phyloP scores from a whole-genome alignment of 2,888 invertebrate genomes.

The Stenoptilia bipunctidactyla region DNA sequence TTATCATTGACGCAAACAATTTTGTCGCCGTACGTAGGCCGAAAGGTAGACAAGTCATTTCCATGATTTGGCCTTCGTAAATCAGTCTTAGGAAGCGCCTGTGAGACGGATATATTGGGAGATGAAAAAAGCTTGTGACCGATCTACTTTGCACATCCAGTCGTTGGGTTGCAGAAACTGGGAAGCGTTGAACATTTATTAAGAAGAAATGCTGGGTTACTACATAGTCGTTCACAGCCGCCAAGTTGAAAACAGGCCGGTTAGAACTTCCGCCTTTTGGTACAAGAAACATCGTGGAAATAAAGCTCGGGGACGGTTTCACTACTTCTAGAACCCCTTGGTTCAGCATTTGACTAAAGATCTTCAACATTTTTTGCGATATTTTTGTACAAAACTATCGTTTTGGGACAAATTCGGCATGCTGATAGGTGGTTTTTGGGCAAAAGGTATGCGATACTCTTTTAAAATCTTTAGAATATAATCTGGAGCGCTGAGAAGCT shows the following conservation, averaged over 20 bases:
- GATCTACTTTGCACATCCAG: conserved; percentile 2
- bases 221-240: neutral
- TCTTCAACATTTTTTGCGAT: neutral
- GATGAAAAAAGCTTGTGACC: neutral
- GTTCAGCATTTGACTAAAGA: neutral
- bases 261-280: neutral
- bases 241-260: conserved; percentile 1
- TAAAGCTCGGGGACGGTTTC: conserved; percentile 1
- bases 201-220: neutral
- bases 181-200: conserved; percentile 1
- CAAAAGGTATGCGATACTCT: conserved; percentile 1
- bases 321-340: neutral
- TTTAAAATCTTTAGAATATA: conserved; percentile 1
- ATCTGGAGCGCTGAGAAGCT: neutral
- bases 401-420: neutral
- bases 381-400: neutral
- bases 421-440: neutral
- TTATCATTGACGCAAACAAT: neutral
- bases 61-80: conserved; percentile 15
- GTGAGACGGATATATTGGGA: conserved; percentile 8
- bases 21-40: conserved; percentile 13
- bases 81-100: conserved; percentile 15
- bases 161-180: conserved; percentile 2
- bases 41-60: conserved; percentile 20
- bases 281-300: neutral